Conservation (phyloP, 2,888 invertebrate species). For the Mythimna lalbum region DNA sequence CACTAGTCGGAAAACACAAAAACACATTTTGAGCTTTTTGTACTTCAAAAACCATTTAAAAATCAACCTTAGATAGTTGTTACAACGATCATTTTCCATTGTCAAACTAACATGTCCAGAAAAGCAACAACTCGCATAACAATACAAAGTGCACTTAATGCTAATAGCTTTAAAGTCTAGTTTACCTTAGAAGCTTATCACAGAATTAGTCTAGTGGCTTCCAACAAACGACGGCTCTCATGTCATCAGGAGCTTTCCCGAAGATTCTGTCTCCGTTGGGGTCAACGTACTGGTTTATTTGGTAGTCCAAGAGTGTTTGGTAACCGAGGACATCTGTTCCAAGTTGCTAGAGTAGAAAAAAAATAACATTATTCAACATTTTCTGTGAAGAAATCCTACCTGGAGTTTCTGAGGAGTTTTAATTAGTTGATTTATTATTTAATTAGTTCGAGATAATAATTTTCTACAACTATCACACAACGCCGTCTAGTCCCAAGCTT, state of each 20-base stretch:
- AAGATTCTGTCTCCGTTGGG: slow-evolving; percentile 94
- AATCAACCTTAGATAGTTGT: neutral
- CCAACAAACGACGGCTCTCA: slow-evolving; percentile 95
- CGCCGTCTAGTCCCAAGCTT: too few species aligned
- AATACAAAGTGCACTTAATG: slow-evolving; percentile 28
- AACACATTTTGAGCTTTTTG: neutral
- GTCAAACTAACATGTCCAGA: slow-evolving; percentile 10
- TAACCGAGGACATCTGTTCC: slow-evolving; percentile 95
- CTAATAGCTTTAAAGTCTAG: neutral
- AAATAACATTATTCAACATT: too few species aligned
- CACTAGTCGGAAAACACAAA: neutral
- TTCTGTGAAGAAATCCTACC: too few species aligned
- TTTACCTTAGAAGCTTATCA: slow-evolving; percentile 32
- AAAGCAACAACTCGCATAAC: neutral
- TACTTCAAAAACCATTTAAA: slow-evolving; percentile 8
- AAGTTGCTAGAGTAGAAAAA: slow-evolving; percentile 92
- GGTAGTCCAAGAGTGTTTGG: slow-evolving; percentile 94
- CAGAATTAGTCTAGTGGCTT: slow-evolving; percentile 87
- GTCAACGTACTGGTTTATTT: slow-evolving; percentile 95
- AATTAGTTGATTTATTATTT: too few species aligned
- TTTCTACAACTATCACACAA: too few species aligned
- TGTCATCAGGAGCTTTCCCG: slow-evolving; percentile 93
- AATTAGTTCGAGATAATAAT: too few species aligned
- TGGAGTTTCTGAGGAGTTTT: too few species aligned
- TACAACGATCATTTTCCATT: neutral